Conservation (phyloP, 2,797 vertebrate species). For the Echeneis naucrates region DNA sequence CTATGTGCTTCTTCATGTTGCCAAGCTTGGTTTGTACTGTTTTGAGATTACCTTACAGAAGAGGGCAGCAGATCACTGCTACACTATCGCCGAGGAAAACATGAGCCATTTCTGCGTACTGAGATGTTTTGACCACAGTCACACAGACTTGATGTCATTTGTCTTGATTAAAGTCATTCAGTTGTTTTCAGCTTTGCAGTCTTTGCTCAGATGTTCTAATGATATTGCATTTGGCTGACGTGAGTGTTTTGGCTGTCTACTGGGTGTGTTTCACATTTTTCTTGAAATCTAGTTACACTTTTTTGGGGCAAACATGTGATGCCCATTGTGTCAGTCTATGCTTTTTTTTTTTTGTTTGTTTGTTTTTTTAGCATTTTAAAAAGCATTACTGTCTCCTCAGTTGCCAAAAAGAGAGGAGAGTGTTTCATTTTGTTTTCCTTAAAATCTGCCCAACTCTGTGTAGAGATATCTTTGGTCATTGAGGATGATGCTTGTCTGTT, state of each 20-base stretch:
- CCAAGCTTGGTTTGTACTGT: not conserved
- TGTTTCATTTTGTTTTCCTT: conserved; percentile 45
- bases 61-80: conserved; percentile 75
- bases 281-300: conserved; percentile 28
- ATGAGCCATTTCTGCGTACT: conserved; percentile 6
- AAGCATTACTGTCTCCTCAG: conserved; percentile 24
- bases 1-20: not conserved
- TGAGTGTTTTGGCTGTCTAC: conserved; percentile 40
- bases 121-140: conserved; percentile 41
- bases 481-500: conserved; percentile 69
- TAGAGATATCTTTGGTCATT: conserved; percentile 50
- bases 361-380: no score
- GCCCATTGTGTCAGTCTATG: conserved; percentile 30
- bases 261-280: conserved; percentile 41
- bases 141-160: conserved; percentile 61
- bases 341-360: no score
- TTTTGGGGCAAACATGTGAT: conserved; percentile 49
- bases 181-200: conserved; percentile 46
- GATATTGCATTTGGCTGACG: conserved; percentile 49
- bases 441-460: conserved; percentile 15
- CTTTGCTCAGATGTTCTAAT: conserved; percentile 31
- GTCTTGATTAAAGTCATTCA: conserved; percentile 51
- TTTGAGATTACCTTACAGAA: conserved; percentile 45
- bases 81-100: conserved; percentile 13
- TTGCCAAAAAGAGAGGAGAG: conserved; percentile 18